Percentiles rank a stretch among this genome's conserved stretches.
Conservation (phyloP, 2,113 vertebrate genomes). For the Deroptyus accipitrinus region DNA sequence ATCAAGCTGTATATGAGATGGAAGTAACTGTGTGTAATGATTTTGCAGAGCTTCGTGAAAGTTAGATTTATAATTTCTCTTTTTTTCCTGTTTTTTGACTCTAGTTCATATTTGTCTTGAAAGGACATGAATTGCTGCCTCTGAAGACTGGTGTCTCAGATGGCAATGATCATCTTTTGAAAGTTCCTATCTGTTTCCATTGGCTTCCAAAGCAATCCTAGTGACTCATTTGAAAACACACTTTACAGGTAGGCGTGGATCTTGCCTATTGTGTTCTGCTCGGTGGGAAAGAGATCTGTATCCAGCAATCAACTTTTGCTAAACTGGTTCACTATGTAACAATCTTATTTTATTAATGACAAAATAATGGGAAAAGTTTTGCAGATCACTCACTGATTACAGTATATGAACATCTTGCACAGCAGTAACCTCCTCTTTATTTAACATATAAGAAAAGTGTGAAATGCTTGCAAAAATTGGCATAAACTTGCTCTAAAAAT, state of each 20-base stretch:
- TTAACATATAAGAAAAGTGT: not conserved
- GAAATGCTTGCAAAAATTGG: not conserved
- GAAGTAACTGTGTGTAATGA: not conserved
- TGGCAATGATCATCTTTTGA: not conserved
- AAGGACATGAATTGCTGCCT: not conserved
- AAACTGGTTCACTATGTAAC: not conserved
- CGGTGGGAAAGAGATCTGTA: not conserved
- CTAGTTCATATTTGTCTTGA: fast-evolving
- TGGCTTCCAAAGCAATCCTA: not conserved
- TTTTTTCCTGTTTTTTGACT: fast-evolving
- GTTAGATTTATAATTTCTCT: not conserved
- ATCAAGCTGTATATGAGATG: not conserved
- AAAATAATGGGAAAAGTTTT: not conserved
- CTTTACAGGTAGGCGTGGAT: not conserved
- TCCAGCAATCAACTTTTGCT: not conserved
- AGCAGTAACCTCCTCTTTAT: not conserved
- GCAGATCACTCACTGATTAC: not conserved
- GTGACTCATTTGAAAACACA: not conserved
- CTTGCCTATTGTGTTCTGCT: not conserved
- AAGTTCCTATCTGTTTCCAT: not conserved
- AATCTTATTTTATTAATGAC: not conserved
- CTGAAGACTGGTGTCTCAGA: not conserved
- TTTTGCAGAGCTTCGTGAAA: not conserved
- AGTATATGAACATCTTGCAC: not conserved
- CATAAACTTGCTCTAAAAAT: not conserved